These are phyloP conservation scores for Semaprochilodus insignis DNA, from an alignment of 2,797 vertebrate species.

Conservation along the genomic window DNA sequence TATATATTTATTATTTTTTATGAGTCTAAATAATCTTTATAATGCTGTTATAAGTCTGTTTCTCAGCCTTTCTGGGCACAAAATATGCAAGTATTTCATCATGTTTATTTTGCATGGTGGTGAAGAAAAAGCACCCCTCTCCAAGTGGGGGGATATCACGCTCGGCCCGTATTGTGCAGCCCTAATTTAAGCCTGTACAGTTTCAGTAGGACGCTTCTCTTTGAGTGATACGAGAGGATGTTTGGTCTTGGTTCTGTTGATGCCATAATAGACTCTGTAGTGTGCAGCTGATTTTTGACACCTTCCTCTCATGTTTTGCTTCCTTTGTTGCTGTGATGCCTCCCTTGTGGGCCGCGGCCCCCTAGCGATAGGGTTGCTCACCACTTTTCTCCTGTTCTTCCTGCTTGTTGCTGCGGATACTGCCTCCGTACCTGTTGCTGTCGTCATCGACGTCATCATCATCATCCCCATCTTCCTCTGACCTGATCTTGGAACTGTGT, in stretches of 20 bases:
- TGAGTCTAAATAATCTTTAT: no score
- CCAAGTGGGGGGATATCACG: no score
- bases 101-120: no score
- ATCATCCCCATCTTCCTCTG: constrained; percentile 25
- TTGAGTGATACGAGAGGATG: not conserved
- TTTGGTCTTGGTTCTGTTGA: constrained; percentile 18
- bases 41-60: no score
- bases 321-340: constrained; percentile 75
- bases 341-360: constrained; percentile 66
- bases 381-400: constrained; percentile 87
- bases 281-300: constrained; percentile 46
- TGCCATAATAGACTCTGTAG: not conserved
- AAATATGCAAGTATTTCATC: no score
- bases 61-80: no score
- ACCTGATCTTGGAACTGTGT: constrained; percentile 26
- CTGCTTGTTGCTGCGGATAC: constrained; percentile 64
- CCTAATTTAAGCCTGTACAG: not conserved
- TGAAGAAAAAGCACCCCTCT: no score
- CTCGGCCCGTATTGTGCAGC: no score
- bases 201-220: not conserved
- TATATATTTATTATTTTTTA: no score
- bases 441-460: constrained; percentile 49
- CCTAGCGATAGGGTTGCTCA: constrained; percentile 84
- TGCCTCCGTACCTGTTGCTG: constrained; percentile 1
- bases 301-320: constrained; percentile 79